Evolutionary conservation across 2,888 invertebrate genomes (phyloP), one percentile per base, ranked within the genome.

Genomic region (Dioctria rufipes): DNA sequence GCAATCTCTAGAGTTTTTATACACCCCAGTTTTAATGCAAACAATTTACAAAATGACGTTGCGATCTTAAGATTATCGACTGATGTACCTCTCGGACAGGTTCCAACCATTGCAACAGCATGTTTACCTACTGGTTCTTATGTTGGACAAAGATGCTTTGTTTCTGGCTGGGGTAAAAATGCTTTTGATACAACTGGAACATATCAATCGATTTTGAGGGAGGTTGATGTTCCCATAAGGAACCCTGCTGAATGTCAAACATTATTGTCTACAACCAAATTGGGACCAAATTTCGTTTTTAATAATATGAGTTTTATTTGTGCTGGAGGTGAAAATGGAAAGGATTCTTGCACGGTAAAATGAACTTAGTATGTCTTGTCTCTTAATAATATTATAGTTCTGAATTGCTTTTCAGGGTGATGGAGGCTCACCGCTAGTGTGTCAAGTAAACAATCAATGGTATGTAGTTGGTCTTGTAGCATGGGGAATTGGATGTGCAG

Each of bases 81-180:
- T 0, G 86, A 92, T 0, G 92, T 93, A 25, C 90, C 91, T 0
- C 86, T 93, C 5, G 91, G 92, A 0, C 88, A 91, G 5, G 90
- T 90, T 2, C 87, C 90, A 1, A 92, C 92, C 0, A 91, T 94
- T 13, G 92, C 92, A 82, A 92, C 92, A 42, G 91, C 92, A 6
- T 94, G 94, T 85, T 87, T 93, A 77, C 89, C 89, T 3, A 87
- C 91, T 0, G 84, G 90, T 1, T 83, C 89, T 82, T 89, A 89
- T 84, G 87, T 90, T 73, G 92, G 92, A 11, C 91, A 91, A 86
- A 91, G 87, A 84, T 85, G 88, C 85, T 91, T 91, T 89, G 94
- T 95, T 0, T 90, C 94, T n/a, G 97, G 97, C 9, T 97, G 97
- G 96, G 97, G 97, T 11, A 95, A 95, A 86, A 91, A 95, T 83